Base-by-base conservation (phyloP, 2,888 invertebrate genomes). In the Lucinisca nassula region DNA sequence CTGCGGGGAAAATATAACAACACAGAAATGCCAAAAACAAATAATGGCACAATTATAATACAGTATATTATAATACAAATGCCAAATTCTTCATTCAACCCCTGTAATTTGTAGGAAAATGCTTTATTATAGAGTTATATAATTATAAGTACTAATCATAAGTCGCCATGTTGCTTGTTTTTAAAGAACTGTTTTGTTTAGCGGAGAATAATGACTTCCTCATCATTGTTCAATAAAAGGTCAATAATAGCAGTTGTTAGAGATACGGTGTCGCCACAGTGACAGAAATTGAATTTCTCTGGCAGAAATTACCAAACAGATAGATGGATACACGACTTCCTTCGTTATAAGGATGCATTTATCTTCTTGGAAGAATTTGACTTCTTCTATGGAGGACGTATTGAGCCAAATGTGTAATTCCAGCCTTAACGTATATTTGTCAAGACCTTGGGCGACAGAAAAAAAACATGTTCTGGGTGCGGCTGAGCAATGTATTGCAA, bases 221-320 rank as follows among this genome's bases (percentile, higher is more conserved):
- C 58, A 58, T 58, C 58, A 58, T 58, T 27, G 58, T 4, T 27
- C 58, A 27, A 58, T 58, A 58, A 58, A 58, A 58, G 58, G 58
- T 58, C 58, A 58, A 58, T 58, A 58, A 58, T 58, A 58, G 58
- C 58, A 58, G 58, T 58, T 58, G 58, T 58, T 58, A 58, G 58
- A 72, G 72, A 72, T 72, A 37, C 72, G 27, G 27, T 40, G 72
- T 72, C 72, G 72, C 72, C 72, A 72, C 72, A 21, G 40, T 72
- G 72, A 72, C 72, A 72, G 72, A 72, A 38, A 72, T 72, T 72
- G 58, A 58, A 58, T 58, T 58, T 58, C 58, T 21, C 58, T 58
- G 58, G 58, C 58, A 58, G 58, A 58, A 58, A 58, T 58, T 58
- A 27, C 58, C 58, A 58, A 58, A 24, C 58, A 58, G 58, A 58